These are phyloP conservation scores for Myotis myotis DNA, from an alignment of 2,797 vertebrate species.

Conservation along the genomic window DNA sequence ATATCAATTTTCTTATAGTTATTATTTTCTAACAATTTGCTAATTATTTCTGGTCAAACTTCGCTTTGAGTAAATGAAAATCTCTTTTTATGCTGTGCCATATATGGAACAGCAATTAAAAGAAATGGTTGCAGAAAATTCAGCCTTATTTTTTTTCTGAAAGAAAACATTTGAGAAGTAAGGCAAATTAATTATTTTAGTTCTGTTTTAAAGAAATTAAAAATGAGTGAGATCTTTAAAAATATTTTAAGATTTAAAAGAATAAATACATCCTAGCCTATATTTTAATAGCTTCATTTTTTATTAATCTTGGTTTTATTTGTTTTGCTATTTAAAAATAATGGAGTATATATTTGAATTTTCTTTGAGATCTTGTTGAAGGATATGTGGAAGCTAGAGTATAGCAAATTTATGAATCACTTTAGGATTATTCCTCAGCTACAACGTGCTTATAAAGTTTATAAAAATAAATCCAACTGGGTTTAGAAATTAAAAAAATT, in stretches of 20 bases:
- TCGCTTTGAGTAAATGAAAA: conserved; percentile 48
- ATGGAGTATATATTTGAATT: not conserved
- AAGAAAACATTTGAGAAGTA: conserved; percentile 1
- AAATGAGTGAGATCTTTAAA: not conserved
- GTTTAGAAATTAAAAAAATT: not conserved
- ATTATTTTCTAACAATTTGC: conserved; percentile 37
- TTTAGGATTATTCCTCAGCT: not conserved
- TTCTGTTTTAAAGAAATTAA: not conserved
- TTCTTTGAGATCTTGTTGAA: not conserved
- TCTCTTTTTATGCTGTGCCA: not conserved
- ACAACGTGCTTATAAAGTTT: not conserved
- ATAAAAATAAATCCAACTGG: not conserved
- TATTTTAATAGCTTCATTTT: not conserved
- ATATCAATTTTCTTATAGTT: conserved; percentile 16
- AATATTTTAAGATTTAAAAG: not conserved
- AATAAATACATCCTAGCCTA: not conserved
- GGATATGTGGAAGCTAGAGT: not conserved
- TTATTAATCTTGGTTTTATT: not conserved
- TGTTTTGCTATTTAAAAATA: not conserved
- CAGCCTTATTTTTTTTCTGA: not conserved
- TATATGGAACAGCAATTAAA: conserved; percentile 10
- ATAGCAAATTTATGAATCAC: not conserved
- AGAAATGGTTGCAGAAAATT: not conserved
- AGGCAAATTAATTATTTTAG: not conserved
- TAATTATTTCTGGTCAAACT: conserved; percentile 52